Evolutionary conservation across 1,140 invertebrate genomes (phyloP), one percentile per base, ranked within the genome.

Genomic region (Ptiloglossa arizonensis): DNA sequence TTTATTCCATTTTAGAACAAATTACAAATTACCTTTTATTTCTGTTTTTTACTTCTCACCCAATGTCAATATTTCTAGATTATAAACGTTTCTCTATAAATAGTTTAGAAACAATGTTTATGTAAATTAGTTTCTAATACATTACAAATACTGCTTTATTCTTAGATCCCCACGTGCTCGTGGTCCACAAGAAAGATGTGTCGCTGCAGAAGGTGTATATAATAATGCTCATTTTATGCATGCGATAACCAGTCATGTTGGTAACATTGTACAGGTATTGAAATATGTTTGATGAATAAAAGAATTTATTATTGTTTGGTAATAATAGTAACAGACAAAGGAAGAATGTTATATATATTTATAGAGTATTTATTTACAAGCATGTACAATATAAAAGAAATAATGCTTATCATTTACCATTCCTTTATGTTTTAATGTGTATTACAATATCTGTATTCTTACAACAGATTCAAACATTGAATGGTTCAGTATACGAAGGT

Each of bases 161-260:
- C 89, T 29, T 83, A 95, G 95, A 93, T 94, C 94, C 80, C 95
- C 95, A 62, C 93, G 95, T 83, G 93, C 90, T 71, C 91, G 94
- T 85, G 89, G 88, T 66, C 87, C 90, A 19, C 91, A 89, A 70
- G 93, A 93, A 60, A 93, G 95, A 85, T 91, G 90, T 63, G 93
- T 96, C 46, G 91, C 94, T 80, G 94, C 95, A 29, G 97, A 97
- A 89, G 97, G 97, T 75, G 95, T 98, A 38, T 98, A 98, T 90
- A 96, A 95, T 83, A 98, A 98, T 94, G 94, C 95, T 77, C 95
- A 96, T 90, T 97, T 97, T 90, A 97, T 97, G 96, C 96, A 97
- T 93, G 95, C 96, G 27, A 95, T 96, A 59, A 96, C 96, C 75
- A 95, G 95, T 85, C 95, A 97, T 89, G 95, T 98, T 68, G 97